These are phyloP conservation scores for Todiramphus chloris DNA, from an alignment of 2,113 vertebrate species.

Conservation along the genomic window DNA sequence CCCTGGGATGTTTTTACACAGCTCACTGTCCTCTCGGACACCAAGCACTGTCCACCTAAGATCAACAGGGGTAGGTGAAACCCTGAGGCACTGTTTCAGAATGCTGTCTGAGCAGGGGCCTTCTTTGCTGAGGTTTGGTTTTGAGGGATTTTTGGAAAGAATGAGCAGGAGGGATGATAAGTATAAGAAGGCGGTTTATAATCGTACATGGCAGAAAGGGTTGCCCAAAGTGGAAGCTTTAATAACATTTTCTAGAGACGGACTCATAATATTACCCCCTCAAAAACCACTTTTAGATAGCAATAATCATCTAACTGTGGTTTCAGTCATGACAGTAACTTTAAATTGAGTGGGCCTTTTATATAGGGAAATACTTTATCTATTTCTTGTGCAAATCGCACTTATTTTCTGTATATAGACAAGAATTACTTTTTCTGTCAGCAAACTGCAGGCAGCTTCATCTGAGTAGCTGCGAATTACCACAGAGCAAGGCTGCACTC, in stretches of 20 bases:
- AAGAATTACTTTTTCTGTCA: not conserved
- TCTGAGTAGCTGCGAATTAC: not conserved
- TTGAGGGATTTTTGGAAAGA: not conserved
- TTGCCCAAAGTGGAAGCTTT: not conserved
- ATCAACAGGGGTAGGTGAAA: not conserved
- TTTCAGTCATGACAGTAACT: not conserved
- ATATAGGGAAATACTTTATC: not conserved
- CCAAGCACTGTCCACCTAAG: not conserved
- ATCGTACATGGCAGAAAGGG: fast-evolving
- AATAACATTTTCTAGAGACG: not conserved
- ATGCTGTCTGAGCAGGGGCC: not conserved
- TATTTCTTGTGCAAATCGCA: not conserved
- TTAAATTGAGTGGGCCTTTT: not conserved
- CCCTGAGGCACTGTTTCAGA: not conserved
- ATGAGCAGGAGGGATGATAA: not conserved
- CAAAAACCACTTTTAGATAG: not conserved
- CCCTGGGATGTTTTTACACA: not conserved
- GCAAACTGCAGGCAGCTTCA: not conserved
- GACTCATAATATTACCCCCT: no score
- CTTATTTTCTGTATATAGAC: not conserved
- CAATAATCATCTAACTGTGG: not conserved
- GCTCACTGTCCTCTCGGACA: not conserved
- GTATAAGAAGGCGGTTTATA: not conserved
- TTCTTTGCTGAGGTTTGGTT: not conserved
- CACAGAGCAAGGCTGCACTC: not conserved